Conservation (phyloP, 1,140 invertebrate species). For the Hylyphantes graminicola region DNA sequence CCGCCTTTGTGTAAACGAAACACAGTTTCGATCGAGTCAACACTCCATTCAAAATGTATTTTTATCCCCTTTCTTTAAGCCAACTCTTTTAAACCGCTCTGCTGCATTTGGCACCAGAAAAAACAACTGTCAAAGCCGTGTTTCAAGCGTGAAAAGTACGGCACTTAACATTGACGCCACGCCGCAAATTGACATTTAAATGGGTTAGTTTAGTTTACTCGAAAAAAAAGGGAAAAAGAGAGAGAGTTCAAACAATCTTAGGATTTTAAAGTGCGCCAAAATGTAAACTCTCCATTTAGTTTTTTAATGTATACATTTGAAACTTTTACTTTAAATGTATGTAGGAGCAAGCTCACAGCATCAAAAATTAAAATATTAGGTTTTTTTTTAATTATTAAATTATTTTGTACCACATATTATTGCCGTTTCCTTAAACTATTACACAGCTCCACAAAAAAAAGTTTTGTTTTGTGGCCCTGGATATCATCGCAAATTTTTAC, state of each 20-base stretch:
- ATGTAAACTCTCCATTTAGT: too few species aligned
- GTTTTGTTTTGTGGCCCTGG: too few species aligned
- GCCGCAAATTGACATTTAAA: conserved; percentile 33
- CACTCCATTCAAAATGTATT: conserved; percentile 37
- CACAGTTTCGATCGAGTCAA: conserved; percentile 20
- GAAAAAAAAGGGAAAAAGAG: background rate
- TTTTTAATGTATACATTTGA: too few species aligned
- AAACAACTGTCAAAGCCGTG: background rate
- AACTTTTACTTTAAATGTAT: too few species aligned
- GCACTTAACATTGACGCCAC: conserved; percentile 18
- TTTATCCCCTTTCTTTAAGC: background rate
- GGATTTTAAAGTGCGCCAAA: too few species aligned
- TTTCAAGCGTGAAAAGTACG: conserved; percentile 12
- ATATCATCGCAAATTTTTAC: too few species aligned
- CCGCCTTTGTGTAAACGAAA: background rate
- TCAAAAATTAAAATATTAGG: too few species aligned
- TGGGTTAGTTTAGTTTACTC: conserved; percentile 6
- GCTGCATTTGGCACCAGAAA: conserved; percentile 13
- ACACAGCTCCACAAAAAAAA: too few species aligned
- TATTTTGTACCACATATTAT: too few species aligned
- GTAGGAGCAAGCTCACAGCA: too few species aligned
- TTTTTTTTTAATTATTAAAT: too few species aligned
- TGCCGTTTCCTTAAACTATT: too few species aligned
- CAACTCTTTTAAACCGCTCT: conserved; percentile 18
- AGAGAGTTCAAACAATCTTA: background rate